Evolutionary conservation across 1,140 invertebrate genomes (phyloP), one percentile per base, ranked within the genome.

Genomic region (Patella vulgata): DNA sequence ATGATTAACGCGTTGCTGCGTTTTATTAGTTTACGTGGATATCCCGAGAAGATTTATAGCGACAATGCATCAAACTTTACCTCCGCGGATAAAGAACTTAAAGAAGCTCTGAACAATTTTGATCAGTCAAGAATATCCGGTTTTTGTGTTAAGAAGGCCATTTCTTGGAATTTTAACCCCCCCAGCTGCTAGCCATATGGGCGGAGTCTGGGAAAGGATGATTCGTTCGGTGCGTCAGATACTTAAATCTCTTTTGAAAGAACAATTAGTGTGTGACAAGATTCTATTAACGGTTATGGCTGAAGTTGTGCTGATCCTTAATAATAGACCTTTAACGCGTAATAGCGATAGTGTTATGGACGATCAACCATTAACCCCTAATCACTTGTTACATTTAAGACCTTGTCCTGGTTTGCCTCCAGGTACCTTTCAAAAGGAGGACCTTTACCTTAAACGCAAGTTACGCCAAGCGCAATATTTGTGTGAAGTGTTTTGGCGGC

Each of bases 101-200:
- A 28, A 51, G 48, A 67, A 54, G 14, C 5, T 4, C n/a, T 77
- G 5, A 23, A 25, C 17, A 47, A 71, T 5, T 71, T 31, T 64
- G 52, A 77, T 31, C 12, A 59, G 17, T 4, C 5, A 28, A 44
- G 59, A 46, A 31, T 64, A 14, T 6, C 19, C 14, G 4, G n/a
- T 25, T 11, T 19, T 11, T n/a, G 69, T 25, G 19, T 25, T 36
- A 17, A 52, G 17, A 53, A 63, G 23, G 31, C 51, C 6, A 81
- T 79, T 23, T 47, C 73, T 36, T 86, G 81, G 82, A 66, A 83
- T 61, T 85, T 85, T 60, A 84, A 75, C n/a, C 46, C 75, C 82
- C 27, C 77, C 82, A n/a, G 52, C 63, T 53, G 70, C 68, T 31
- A 71, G 77, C 6, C 77, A 83, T 61, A 73, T 76, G 43, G 82